phyloP scores from a whole-genome alignment of 1,140 invertebrate genomes.

The Achroia grisella region DNA sequence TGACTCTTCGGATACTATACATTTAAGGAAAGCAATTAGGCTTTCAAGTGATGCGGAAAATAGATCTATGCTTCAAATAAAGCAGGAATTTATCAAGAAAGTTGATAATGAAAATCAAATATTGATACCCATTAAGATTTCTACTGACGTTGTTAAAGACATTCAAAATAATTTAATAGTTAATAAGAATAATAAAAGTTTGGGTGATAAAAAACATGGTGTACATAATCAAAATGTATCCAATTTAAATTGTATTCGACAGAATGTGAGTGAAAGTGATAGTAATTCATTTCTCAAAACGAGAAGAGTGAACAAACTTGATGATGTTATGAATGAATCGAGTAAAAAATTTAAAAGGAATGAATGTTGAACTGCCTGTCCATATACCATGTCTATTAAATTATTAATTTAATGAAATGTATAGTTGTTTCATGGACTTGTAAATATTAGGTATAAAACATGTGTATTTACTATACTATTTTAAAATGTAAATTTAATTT shows the following conservation, averaged over 20 bases:
- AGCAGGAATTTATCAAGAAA: conserved; percentile 52
- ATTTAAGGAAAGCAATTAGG: conserved; percentile 55
- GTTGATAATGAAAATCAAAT: conserved; percentile 61
- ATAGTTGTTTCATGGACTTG: conserved; percentile 58
- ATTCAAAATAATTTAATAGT: conserved; percentile 65
- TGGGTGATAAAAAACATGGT: conserved; percentile 67
- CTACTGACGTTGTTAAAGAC: conserved; percentile 61
- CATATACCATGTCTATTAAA: conserved; percentile 58
- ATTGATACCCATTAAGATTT: conserved; percentile 51
- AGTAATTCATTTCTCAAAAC: conserved; percentile 55
- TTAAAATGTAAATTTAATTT: conserved; percentile 56
- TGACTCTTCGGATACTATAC: conserved; percentile 54
- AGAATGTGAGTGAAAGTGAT: conserved; percentile 56
- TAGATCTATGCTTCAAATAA: conserved; percentile 59
- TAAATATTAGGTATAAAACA: conserved; percentile 66
- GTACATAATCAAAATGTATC: conserved; percentile 68
- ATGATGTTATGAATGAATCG: conserved; percentile 53
- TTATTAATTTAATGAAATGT: conserved; percentile 64
- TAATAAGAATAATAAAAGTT: conserved; percentile 58
- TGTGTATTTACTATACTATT: conserved; percentile 68
- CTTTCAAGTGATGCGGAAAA: conserved; percentile 60
- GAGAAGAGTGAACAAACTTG: conserved; percentile 54
- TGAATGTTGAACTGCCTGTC: conserved; percentile 58
- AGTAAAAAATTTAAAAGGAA: conserved; percentile 67
- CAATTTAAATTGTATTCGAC: conserved; percentile 59